A percentile compares a stretch with the other conserved stretches of the same genome.
These are phyloP conservation scores for Caradrina kadenii DNA, from an alignment of 2,888 invertebrate genomes.

Conservation along the genomic window DNA sequence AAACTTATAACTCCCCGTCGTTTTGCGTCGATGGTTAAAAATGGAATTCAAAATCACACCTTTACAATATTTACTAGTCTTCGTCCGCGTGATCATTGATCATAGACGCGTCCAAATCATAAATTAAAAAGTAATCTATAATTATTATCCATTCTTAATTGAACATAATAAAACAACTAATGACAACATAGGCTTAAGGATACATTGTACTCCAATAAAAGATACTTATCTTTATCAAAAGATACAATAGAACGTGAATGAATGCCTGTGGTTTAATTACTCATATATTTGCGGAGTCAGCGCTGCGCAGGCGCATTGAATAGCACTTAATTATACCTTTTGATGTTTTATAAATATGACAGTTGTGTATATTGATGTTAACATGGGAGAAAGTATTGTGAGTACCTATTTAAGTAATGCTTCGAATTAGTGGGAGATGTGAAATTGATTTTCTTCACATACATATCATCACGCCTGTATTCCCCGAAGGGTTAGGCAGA, in stretches of 20 bases:
- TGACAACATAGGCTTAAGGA: conserved; percentile 19
- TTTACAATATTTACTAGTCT: too few relatives aligned
- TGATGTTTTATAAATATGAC: conserved; percentile 56
- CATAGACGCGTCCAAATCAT: too few relatives aligned
- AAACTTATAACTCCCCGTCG: too few relatives aligned
- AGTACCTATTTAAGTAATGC: not conserved
- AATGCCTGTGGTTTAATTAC: conserved; percentile 64
- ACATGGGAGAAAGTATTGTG: conserved; percentile 50
- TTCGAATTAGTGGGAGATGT: conserved; percentile 2
- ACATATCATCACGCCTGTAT: too few relatives aligned
- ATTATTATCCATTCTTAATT: not conserved
- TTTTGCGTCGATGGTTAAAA: too few relatives aligned
- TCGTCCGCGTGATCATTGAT: too few relatives aligned
- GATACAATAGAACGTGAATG: conserved; percentile 59
- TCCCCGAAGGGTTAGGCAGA: too few relatives aligned
- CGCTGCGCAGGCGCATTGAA: conserved; percentile 55
- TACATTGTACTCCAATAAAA: conserved; percentile 50
- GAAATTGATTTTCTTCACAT: conserved; percentile 26
- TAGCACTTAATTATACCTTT: conserved; percentile 60
- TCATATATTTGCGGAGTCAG: conserved; percentile 59
- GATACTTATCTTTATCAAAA: conserved; percentile 60
- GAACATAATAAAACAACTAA: conserved; percentile 34
- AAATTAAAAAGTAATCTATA: too few relatives aligned
- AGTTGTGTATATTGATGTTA: conserved; percentile 43
- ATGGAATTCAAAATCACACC: too few relatives aligned